These are phyloP conservation scores for Homalodisca vitripennis DNA, from an alignment of 1,140 invertebrate genomes.

Conservation along the genomic window DNA sequence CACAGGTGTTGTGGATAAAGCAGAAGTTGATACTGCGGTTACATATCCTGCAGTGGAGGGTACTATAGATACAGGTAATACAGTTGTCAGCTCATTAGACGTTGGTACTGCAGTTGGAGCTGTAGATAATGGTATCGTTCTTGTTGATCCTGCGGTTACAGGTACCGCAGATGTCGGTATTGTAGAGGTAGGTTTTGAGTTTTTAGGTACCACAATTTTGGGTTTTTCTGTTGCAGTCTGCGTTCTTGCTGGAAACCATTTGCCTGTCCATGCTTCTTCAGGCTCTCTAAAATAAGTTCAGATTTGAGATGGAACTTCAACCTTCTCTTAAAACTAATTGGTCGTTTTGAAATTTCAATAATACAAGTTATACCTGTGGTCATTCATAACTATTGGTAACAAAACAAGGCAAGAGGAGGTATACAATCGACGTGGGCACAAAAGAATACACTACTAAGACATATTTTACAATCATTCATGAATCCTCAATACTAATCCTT, in stretches of 20 bases:
- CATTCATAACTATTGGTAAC: not conserved
- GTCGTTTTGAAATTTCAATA: not conserved
- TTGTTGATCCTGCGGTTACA: too few species aligned
- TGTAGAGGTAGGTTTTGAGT: too few species aligned
- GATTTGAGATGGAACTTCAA: not conserved
- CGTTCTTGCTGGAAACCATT: conserved; percentile 53
- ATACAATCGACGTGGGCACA: not conserved
- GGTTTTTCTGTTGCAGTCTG: conserved; percentile 25
- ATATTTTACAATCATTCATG: not conserved
- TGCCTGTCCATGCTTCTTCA: conserved; percentile 47
- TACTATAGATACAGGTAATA: too few species aligned
- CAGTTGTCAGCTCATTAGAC: too few species aligned
- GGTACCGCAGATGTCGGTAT: too few species aligned
- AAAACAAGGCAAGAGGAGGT: not conserved
- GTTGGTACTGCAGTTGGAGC: too few species aligned
- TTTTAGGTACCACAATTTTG: not conserved
- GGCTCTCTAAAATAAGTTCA: not conserved
- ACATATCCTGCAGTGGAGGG: too few species aligned
- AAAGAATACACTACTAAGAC: not conserved
- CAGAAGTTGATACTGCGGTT: too few species aligned
- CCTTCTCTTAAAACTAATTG: not conserved
- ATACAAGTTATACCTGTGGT: not conserved
- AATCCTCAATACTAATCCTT: too few species aligned
- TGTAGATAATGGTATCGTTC: too few species aligned
- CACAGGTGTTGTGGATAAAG: too few species aligned